Conservation (phyloP, 92 coral and sea anemone genomes). For the Phenganax marumi region DNA sequence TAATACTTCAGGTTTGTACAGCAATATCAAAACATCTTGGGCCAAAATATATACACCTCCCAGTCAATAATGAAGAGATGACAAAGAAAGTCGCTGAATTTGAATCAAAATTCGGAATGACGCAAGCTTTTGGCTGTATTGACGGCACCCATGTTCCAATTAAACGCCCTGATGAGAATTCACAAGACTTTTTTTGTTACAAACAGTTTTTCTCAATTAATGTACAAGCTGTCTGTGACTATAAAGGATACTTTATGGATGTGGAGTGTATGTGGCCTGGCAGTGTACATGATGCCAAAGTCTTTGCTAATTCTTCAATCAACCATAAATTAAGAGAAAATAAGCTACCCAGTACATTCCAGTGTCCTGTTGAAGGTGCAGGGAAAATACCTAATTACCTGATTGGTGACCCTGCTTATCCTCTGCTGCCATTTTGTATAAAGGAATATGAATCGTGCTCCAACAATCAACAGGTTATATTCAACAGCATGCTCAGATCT, state of each 20-base stretch:
- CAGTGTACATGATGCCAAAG: too few species aligned
- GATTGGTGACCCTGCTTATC: too few species aligned
- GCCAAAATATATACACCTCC: too few species aligned
- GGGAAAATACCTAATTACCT: too few species aligned
- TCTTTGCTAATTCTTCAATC: constrained; percentile 38
- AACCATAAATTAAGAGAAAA: constrained; percentile 30
- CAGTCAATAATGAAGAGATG: too few species aligned
- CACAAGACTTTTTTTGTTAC: constrained; percentile 53
- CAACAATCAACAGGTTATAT: constrained; percentile 45
- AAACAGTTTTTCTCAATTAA: constrained; percentile 40
- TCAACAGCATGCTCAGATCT: too few species aligned
- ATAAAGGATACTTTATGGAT: too few species aligned
- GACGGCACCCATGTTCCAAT: constrained; percentile 62
- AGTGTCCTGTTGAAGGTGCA: neutral
- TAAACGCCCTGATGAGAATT: constrained; percentile 50
- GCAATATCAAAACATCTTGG: too few species aligned
- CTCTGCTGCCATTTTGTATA: constrained; percentile 47
- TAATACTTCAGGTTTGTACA: neutral
- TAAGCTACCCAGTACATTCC: constrained; percentile 33
- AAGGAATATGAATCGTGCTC: constrained; percentile 56
- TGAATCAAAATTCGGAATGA: constrained; percentile 58
- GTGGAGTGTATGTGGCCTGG: too few species aligned
- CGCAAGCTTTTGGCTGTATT: constrained; percentile 59
- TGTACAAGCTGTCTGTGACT: constrained; percentile 34
- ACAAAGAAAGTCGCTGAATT: too few species aligned